phyloP scores from a whole-genome alignment of 2,888 invertebrate genomes.

The Lepetodrilus schrolli region DNA sequence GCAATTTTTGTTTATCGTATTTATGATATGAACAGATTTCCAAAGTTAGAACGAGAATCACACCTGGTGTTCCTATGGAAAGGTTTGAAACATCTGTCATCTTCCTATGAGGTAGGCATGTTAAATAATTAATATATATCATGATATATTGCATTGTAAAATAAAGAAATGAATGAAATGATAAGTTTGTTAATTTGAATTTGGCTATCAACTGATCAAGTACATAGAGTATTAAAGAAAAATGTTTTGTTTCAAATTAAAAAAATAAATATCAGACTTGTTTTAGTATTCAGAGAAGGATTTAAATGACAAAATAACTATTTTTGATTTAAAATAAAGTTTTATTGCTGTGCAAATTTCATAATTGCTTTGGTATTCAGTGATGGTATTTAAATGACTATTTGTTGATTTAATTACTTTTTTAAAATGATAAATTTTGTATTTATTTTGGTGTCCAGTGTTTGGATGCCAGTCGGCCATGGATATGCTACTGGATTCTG shows the following conservation, averaged over 20 bases:
- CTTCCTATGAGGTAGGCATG: conserved; percentile 80
- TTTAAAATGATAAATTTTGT: not conserved
- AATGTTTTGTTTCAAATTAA: too few relatives aligned
- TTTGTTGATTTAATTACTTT: not conserved
- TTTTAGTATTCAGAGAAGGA: too few relatives aligned
- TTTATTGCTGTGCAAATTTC: not conserved
- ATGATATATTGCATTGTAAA: too few relatives aligned
- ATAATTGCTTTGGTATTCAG: not conserved
- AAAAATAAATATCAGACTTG: too few relatives aligned
- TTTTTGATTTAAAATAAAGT: too few relatives aligned
- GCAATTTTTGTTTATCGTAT: too few relatives aligned
- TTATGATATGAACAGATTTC: too few relatives aligned
- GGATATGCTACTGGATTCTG: conserved; percentile 97
- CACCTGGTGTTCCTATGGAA: conserved; percentile 78
- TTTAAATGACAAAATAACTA: too few relatives aligned
- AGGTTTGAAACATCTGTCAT: conserved; percentile 82
- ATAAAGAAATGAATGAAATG: too few relatives aligned
- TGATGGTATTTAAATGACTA: not conserved
- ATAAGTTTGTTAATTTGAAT: not conserved
- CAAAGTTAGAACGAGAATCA: conserved; percentile 80
- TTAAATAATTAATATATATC: conserved; percentile 34
- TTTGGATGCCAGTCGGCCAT: conserved; percentile 94
- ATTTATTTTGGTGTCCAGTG: conserved; percentile 56
- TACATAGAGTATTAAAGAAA: too few relatives aligned
- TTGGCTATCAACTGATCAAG: not conserved